A percentile compares a stretch with the other conserved stretches of the same genome.
phyloP scores from a whole-genome alignment of 2,888 invertebrate species.

The Orchestes rusci region DNA sequence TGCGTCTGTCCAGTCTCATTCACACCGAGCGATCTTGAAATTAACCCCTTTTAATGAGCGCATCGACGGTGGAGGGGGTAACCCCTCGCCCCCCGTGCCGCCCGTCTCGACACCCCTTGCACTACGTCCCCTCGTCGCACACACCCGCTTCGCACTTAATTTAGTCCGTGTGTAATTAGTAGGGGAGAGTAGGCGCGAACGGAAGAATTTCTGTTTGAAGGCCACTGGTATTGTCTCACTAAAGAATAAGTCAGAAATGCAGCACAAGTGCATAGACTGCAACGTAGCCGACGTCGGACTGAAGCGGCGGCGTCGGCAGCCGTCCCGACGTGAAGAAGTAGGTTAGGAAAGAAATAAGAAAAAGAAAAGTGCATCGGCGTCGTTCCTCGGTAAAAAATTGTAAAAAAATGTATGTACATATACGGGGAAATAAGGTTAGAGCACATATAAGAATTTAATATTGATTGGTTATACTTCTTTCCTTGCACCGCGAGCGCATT shows the following conservation, averaged over 20 bases:
- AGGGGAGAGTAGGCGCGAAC: slow-evolving; percentile 18
- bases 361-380: slow-evolving; percentile 36
- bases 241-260: slow-evolving; percentile 23
- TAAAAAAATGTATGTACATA: slow-evolving; percentile 46
- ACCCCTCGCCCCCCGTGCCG: slow-evolving; percentile 24
- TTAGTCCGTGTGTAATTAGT: slow-evolving; percentile 28
- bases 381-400: slow-evolving; percentile 36
- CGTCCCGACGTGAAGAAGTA: slow-evolving; percentile 41
- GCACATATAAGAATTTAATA: slow-evolving; percentile 42
- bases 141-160: slow-evolving; percentile 31
- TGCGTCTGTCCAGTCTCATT: slow-evolving; percentile 28
- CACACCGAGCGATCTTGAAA: slow-evolving; percentile 29
- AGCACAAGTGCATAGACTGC: slow-evolving; percentile 39
- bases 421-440: slow-evolving; percentile 46
- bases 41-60: slow-evolving; percentile 32
- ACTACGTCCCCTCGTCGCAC: slow-evolving; percentile 20
- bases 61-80: slow-evolving; percentile 26
- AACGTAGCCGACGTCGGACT: slow-evolving; percentile 29
- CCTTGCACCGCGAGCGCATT: slow-evolving; percentile 31
- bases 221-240: neutral
- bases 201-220: neutral
- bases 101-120: slow-evolving; percentile 25
- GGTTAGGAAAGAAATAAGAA: slow-evolving; percentile 45
- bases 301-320: slow-evolving; percentile 39
- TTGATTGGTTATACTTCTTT: slow-evolving; percentile 45